Evolutionary conservation across 1,140 invertebrate genomes (phyloP).

Genomic region (Scaptodrosophila lebanonensis): DNA sequence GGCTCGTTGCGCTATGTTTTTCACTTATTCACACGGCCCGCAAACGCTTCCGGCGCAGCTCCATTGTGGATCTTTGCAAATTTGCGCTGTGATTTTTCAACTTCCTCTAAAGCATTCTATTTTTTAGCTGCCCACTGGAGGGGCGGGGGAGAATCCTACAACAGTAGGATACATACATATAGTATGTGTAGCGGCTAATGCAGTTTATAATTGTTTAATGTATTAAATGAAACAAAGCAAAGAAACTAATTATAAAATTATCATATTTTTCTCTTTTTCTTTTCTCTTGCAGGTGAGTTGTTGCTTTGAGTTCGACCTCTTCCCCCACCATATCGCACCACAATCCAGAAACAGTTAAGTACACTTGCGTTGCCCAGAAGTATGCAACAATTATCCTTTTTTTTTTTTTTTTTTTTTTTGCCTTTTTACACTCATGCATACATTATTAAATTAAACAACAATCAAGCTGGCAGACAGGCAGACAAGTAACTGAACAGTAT

Average conservation of each 20-base stretch:
- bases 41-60: not conserved
- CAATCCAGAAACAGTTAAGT: not conserved
- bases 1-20: slow-evolving; percentile 35
- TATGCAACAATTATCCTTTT: slow-evolving; percentile 44
- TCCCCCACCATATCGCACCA: slow-evolving; percentile 5
- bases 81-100: slow-evolving; percentile 41
- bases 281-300: slow-evolving; percentile 50
- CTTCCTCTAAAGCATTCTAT: too few relatives aligned
- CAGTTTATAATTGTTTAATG: too few relatives aligned
- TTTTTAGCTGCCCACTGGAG: too few relatives aligned
- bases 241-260: not conserved
- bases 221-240: too few relatives aligned
- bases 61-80: slow-evolving; percentile 9
- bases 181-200: too few relatives aligned
- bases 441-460: slow-evolving; percentile 67
- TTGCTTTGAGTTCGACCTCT: not conserved
- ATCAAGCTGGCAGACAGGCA: slow-evolving; percentile 25
- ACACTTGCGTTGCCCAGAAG: slow-evolving; percentile 24
- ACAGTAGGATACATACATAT: too few relatives aligned
- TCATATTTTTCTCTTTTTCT: slow-evolving; percentile 2
- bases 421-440: not conserved
- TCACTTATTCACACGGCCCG: not conserved
- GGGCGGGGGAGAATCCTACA: too few relatives aligned
- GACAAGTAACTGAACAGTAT: slow-evolving; percentile 6
- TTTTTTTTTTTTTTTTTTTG: not conserved